Percentiles rank a stretch among this genome's conserved stretches.
These are phyloP conservation scores for Bagarius yarrelli DNA, from an alignment of 2,113 vertebrate species.

Conservation along the genomic window DNA sequence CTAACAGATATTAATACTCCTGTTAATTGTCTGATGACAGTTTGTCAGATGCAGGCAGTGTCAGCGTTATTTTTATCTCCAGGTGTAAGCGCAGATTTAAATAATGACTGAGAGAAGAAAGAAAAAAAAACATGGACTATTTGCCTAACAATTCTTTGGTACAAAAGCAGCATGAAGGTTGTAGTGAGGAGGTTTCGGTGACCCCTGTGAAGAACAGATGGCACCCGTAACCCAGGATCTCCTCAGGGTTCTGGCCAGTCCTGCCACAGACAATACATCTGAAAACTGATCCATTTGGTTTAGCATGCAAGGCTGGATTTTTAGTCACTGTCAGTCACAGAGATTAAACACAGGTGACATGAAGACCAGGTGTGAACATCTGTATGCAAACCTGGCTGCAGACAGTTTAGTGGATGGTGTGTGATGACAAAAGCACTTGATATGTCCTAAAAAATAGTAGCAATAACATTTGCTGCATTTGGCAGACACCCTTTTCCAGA, in stretches of 20 bases:
- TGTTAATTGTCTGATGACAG: conserved; percentile 11
- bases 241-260: conserved; percentile 35
- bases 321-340: conserved; percentile 27
- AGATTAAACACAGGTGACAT: conserved; percentile 35
- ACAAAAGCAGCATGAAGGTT: conserved; percentile 5
- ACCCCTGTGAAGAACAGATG: conserved; percentile 38
- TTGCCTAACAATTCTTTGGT: not conserved
- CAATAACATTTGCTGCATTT: no score
- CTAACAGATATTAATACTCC: conserved; percentile 14
- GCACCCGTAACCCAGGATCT: conserved; percentile 32
- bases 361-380: conserved; percentile 35
- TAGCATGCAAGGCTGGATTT: conserved; percentile 13
- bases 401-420: not conserved
- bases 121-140: not conserved
- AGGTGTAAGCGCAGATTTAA: not conserved
- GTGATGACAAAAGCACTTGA: not conserved
- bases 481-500: no score
- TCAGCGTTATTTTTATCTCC: conserved; percentile 5
- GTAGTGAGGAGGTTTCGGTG: conserved; percentile 4
- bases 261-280: conserved; percentile 33
- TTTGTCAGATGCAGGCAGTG: not conserved
- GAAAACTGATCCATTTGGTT: conserved; percentile 33
- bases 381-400: not conserved
- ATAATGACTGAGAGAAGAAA: not conserved
- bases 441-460: not conserved